A percentile compares a stretch with the other conserved stretches of the same genome.
These are phyloP conservation scores for Calliopsis andreniformis DNA, from an alignment of 1,140 invertebrate species.

Conservation along the genomic window DNA sequence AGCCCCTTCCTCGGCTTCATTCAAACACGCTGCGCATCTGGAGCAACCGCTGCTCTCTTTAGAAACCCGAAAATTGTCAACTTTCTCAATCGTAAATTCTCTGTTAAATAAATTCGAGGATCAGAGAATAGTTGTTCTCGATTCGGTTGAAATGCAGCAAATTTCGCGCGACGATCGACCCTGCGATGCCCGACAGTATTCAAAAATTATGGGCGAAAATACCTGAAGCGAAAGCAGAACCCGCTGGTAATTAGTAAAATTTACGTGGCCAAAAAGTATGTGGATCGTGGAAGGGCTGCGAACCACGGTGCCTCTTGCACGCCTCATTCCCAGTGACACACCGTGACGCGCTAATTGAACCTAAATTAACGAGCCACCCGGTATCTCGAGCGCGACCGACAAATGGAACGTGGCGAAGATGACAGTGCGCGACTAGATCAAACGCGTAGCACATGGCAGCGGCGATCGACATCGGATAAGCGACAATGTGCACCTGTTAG, in stretches of 20 bases:
- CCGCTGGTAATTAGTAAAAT: slow-evolving; percentile 35
- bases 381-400: slow-evolving; percentile 55
- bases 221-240: slow-evolving; percentile 10
- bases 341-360: slow-evolving; percentile 70
- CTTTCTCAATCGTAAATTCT: not conserved
- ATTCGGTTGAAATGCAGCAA: not conserved
- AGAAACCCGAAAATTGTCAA: not conserved
- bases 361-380: slow-evolving; percentile 70
- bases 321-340: slow-evolving; percentile 64
- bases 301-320: slow-evolving; percentile 22
- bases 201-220: not conserved
- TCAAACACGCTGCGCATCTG: too few relatives aligned
- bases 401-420: slow-evolving; percentile 57
- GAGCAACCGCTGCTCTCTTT: not conserved
- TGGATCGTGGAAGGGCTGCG: slow-evolving; percentile 31
- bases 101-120: not conserved
- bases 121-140: not conserved
- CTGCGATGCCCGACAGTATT: not conserved
- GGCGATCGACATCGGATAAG: slow-evolving; percentile 58
- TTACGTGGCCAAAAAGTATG: slow-evolving; percentile 24
- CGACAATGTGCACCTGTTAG: slow-evolving; percentile 62
- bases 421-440: slow-evolving; percentile 53
- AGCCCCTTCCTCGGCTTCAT: not conserved
- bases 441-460: slow-evolving; percentile 24
- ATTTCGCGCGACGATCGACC: too few relatives aligned